Percentiles rank a stretch among this genome's conserved stretches.
These are phyloP conservation scores for Eutrigla gurnardus DNA, from an alignment of 2,797 vertebrate species.

Conservation along the genomic window DNA sequence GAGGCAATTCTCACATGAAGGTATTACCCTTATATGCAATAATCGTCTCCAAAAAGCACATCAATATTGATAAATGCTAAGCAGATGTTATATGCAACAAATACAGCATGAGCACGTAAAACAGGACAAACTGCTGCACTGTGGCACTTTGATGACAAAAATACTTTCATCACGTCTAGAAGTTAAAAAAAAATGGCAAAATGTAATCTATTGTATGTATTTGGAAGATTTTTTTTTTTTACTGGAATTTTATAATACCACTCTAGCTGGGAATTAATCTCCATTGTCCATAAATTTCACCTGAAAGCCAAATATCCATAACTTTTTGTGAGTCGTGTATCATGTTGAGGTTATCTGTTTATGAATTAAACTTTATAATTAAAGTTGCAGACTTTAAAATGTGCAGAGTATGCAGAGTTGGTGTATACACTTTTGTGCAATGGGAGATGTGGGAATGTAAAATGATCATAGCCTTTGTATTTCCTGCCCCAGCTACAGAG, in stretches of 20 bases:
- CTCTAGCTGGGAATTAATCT: too few species aligned
- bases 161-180: background rate
- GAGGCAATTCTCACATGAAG: conserved; percentile 15
- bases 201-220: background rate
- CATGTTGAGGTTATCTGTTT: too few species aligned
- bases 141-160: background rate
- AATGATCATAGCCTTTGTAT: background rate
- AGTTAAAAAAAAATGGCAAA: background rate
- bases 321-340: too few species aligned
- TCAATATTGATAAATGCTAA: background rate
- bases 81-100: background rate
- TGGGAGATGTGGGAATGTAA: background rate
- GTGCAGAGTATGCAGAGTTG: background rate
- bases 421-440: background rate
- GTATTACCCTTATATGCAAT: conserved; percentile 31
- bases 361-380: too few species aligned
- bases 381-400: background rate
- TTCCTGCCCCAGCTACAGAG: background rate
- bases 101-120: background rate
- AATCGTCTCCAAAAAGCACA: too few species aligned
- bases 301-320: too few species aligned
- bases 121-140: background rate
- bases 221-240: background rate
- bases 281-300: too few species aligned
- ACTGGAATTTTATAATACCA: background rate